phyloP scores from a whole-genome alignment of 2,888 invertebrate species.

The Sinhomidia bicolor region DNA sequence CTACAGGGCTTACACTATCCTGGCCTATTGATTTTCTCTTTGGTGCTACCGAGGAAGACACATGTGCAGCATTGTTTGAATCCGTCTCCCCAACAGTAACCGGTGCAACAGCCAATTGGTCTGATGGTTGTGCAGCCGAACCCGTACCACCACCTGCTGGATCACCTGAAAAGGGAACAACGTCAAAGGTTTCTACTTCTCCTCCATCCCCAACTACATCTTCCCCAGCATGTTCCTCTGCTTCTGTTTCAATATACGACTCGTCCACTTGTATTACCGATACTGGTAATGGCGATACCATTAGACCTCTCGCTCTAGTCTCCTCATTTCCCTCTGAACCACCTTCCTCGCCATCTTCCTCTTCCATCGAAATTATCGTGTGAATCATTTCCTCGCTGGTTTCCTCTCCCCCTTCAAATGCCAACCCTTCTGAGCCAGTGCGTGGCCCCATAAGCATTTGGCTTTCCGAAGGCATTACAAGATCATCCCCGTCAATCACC shows the following conservation, averaged over 20 bases:
- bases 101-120: neutral
- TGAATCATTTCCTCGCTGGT: neutral
- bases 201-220: neutral
- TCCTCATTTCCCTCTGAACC: neutral
- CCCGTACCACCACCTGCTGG: neutral
- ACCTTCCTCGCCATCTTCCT: constrained; percentile 32
- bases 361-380: neutral
- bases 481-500: constrained; percentile 33
- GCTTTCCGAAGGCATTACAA: neutral
- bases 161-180: neutral
- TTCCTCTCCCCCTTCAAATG: constrained; percentile 1
- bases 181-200: neutral
- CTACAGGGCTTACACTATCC: neutral
- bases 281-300: too few species aligned
- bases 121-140: neutral
- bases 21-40: neutral
- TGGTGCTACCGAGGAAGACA: neutral
- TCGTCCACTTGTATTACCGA: neutral
- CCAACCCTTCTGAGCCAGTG: constrained; percentile 3
- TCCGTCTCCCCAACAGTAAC: neutral
- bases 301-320: too few species aligned
- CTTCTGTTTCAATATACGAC: neutral
- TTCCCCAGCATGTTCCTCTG: neutral
- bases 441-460: neutral
- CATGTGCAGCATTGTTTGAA: neutral